phyloP scores from a whole-genome alignment of 2,113 vertebrate species.

The Herpetotheres cachinnans region DNA sequence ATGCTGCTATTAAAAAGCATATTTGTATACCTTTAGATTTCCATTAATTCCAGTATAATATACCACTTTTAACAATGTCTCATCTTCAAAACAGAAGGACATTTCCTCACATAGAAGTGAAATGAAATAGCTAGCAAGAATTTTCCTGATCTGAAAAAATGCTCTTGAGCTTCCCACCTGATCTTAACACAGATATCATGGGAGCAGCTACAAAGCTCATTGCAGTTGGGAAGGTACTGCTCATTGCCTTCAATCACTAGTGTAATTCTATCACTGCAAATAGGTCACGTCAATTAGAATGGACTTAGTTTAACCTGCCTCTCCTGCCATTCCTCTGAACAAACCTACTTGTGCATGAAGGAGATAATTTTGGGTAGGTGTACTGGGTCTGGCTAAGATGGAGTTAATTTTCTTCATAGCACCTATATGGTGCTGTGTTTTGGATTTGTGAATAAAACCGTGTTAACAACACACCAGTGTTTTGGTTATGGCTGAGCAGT shows the following conservation, averaged over 20 bases:
- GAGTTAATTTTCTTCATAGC: neutral
- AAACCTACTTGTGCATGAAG: neutral
- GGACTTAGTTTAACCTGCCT: neutral
- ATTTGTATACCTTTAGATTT: neutral
- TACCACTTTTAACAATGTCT: neutral
- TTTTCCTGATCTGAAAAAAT: neutral
- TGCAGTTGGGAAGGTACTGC: neutral
- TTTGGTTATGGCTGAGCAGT: neutral
- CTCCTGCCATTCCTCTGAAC: neutral
- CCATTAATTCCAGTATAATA: neutral
- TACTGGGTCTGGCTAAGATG: neutral
- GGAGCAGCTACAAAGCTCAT: neutral
- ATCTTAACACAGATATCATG: neutral
- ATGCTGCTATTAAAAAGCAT: neutral
- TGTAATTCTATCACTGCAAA: neutral
- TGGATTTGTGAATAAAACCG: neutral
- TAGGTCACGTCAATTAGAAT: neutral
- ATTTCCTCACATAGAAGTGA: neutral
- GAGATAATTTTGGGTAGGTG: neutral
- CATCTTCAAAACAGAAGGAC: neutral
- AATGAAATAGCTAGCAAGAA: neutral
- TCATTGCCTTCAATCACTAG: neutral
- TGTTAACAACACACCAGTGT: neutral
- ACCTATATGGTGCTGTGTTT: neutral
- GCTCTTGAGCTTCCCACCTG: neutral